These are phyloP conservation scores for Spinibarbus caldwelli DNA, from an alignment of 2,797 vertebrate species.

Conservation along the genomic window DNA sequence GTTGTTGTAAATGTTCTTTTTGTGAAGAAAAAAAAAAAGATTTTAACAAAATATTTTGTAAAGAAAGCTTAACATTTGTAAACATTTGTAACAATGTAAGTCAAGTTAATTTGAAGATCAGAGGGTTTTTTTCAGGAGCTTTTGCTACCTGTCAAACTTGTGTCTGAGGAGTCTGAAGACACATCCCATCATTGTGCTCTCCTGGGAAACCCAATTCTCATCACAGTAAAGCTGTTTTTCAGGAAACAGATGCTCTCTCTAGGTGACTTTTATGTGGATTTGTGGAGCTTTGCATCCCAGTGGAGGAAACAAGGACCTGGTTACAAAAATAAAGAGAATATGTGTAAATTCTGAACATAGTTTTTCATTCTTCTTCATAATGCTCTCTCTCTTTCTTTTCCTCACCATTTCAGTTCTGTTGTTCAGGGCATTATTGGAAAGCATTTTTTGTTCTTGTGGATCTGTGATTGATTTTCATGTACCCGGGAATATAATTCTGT, in stretches of 20 bases:
- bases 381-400: constrained; percentile 15
- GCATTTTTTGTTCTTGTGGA: constrained; percentile 4
- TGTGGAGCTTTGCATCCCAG: background rate
- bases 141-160: background rate
- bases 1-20: too few relatives aligned
- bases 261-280: constrained; percentile 18
- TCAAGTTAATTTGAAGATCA: too few relatives aligned
- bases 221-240: background rate
- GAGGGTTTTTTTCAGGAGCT: background rate
- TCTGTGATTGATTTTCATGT: background rate
- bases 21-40: too few relatives aligned
- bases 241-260: constrained; percentile 16
- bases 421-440: background rate
- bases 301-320: background rate
- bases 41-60: too few relatives aligned
- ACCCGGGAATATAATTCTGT: background rate
- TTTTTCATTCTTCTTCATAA: background rate
- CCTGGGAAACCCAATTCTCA: constrained; percentile 16
- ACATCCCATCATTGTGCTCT: background rate
- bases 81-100: too few relatives aligned
- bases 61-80: too few relatives aligned
- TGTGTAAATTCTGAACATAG: constrained; percentile 1
- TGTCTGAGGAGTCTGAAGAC: background rate
- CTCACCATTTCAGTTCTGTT: background rate
- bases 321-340: constrained; percentile 21